phyloP scores from a whole-genome alignment of 2,113 vertebrate species.

The Corythoichthys haematopterus region DNA sequence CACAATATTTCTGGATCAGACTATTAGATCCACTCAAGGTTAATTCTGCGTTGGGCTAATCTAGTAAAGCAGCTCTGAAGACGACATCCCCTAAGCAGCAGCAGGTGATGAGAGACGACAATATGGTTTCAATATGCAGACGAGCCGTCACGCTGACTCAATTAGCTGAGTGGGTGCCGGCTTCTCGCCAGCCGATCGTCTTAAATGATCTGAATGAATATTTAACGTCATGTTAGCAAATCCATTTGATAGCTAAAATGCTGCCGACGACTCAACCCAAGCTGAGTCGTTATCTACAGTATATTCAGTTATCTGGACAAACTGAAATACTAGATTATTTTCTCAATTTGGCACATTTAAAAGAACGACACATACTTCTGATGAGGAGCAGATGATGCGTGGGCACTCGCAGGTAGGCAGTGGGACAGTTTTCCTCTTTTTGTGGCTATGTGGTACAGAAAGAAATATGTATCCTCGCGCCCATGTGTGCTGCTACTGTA shows the following conservation, averaged over 20 bases:
- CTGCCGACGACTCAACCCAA: neutral
- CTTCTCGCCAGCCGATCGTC: neutral
- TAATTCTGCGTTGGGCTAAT: neutral
- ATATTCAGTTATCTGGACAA: neutral
- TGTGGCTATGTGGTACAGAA: slow-evolving; percentile 16
- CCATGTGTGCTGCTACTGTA: neutral
- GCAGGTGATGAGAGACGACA: neutral
- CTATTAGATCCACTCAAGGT: neutral
- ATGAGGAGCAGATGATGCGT: slow-evolving; percentile 56
- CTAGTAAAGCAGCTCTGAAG: neutral
- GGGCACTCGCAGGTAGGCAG: slow-evolving; percentile 62
- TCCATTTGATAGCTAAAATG: neutral
- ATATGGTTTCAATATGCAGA: slow-evolving; percentile 1
- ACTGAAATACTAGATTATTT: neutral
- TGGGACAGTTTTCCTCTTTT: slow-evolving; percentile 47
- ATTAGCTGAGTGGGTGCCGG: neutral
- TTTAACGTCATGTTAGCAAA: neutral
- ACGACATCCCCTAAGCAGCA: neutral
- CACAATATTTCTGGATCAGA: too few species aligned
- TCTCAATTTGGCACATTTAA: slow-evolving; percentile 23
- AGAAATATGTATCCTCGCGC: neutral
- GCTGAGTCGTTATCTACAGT: neutral
- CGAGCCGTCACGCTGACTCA: neutral
- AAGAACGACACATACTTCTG: slow-evolving; percentile 24
- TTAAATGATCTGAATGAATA: neutral